phyloP scores from a whole-genome alignment of 2,113 vertebrate species.

The Phainopepla nitens region DNA sequence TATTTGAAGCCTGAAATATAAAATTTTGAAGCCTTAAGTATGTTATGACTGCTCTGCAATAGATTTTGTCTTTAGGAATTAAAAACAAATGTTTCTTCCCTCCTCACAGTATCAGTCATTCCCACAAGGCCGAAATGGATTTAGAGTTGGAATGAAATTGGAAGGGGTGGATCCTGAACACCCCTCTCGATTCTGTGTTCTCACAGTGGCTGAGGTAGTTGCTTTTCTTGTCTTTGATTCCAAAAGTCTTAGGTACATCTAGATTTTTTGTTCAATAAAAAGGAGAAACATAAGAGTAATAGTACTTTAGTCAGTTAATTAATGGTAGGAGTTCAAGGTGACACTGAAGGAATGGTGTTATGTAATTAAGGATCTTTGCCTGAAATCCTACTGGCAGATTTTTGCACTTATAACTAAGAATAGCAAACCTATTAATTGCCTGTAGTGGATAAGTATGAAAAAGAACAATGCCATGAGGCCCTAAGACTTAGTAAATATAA shows the following conservation, averaged over 20 bases:
- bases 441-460: neutral
- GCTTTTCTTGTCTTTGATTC: neutral
- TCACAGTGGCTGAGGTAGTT: constrained; percentile 86
- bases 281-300: neutral
- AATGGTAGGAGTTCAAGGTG: neutral
- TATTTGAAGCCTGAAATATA: neutral
- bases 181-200: constrained; percentile 86
- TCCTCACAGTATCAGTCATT: constrained; percentile 81
- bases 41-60: neutral
- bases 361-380: neutral
- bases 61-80: neutral
- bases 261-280: neutral
- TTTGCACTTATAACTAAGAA: neutral
- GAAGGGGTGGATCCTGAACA: constrained; percentile 89
- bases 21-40: neutral
- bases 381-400: neutral
- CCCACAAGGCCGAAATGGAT: constrained; percentile 87
- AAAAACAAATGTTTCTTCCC: neutral
- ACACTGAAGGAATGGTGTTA: neutral
- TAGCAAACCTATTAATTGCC: neutral
- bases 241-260: neutral
- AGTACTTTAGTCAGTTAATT: neutral
- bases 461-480: neutral
- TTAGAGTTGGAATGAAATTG: constrained; percentile 90
- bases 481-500: neutral